Evolutionary conservation across 2,888 invertebrate species (phyloP).

Genomic region (Eupithecia exiguata): DNA sequence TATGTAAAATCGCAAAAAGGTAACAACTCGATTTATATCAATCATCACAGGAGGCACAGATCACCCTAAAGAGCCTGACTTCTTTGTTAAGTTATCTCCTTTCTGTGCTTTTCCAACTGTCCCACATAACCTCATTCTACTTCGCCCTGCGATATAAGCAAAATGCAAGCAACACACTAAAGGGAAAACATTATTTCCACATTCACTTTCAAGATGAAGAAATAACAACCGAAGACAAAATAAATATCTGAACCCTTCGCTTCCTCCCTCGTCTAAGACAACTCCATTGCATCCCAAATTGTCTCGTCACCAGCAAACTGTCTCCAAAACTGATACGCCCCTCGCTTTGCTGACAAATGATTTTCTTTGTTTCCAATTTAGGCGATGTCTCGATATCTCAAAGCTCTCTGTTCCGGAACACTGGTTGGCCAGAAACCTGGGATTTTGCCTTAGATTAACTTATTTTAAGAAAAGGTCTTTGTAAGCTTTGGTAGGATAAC

Average conservation of each 20-base stretch:
- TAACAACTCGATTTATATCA: no score
- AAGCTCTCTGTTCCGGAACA: conserved; percentile 54
- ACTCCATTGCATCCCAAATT: conserved; percentile 20
- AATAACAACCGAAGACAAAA: background rate
- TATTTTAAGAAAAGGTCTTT: conserved; percentile 43
- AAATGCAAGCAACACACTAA: background rate
- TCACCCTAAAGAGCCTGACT: background rate
- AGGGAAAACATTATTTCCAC: background rate
- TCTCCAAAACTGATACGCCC: conserved; percentile 37
- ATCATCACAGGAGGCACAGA: no score
- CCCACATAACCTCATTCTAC: background rate
- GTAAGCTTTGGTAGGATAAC: conserved; percentile 14
- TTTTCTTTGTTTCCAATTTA: conserved; percentile 54
- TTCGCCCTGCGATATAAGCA: background rate
- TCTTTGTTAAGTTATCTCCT: background rate
- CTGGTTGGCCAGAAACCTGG: conserved; percentile 45
- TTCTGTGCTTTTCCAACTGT: background rate
- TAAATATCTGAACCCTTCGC: background rate
- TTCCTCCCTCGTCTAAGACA: background rate
- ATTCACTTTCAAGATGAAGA: background rate
- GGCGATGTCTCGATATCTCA: conserved; percentile 46
- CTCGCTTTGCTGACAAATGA: conserved; percentile 54
- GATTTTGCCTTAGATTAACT: conserved; percentile 42
- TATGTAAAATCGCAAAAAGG: no score
- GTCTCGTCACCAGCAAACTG: conserved; percentile 27